Percentiles rank a stretch among this genome's conserved stretches.
These are phyloP conservation scores for Octomys mimax DNA, from an alignment of 2,797 vertebrate genomes.

Conservation along the genomic window DNA sequence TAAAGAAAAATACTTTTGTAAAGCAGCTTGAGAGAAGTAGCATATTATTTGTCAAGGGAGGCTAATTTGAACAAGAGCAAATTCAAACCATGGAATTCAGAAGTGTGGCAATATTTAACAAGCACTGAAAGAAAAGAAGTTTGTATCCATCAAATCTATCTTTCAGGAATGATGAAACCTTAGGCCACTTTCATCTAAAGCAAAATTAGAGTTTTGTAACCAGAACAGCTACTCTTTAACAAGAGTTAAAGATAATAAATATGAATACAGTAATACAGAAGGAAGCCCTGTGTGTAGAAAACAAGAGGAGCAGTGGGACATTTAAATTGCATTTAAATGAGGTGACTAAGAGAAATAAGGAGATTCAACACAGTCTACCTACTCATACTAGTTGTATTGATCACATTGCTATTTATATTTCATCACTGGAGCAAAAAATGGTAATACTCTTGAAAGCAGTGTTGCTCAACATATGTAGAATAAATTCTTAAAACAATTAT, in stretches of 20 bases:
- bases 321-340: neutral
- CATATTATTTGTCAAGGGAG: neutral
- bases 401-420: neutral
- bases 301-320: no score
- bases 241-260: neutral
- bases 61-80: neutral
- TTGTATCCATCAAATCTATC: neutral
- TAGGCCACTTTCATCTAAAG: neutral
- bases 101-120: neutral
- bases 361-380: neutral
- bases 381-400: neutral
- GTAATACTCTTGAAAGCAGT: neutral
- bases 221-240: no score
- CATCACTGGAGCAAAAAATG: neutral
- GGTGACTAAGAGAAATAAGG: neutral
- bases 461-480: no score
- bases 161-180: neutral
- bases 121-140: neutral
- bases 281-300: no score
- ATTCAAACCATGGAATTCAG: neutral
- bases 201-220: neutral
- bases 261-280: neutral
- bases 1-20: neutral
- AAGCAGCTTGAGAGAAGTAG: neutral
- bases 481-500: neutral